phyloP scores from a whole-genome alignment of 2,888 invertebrate genomes.

The Ophion slaviceki region DNA sequence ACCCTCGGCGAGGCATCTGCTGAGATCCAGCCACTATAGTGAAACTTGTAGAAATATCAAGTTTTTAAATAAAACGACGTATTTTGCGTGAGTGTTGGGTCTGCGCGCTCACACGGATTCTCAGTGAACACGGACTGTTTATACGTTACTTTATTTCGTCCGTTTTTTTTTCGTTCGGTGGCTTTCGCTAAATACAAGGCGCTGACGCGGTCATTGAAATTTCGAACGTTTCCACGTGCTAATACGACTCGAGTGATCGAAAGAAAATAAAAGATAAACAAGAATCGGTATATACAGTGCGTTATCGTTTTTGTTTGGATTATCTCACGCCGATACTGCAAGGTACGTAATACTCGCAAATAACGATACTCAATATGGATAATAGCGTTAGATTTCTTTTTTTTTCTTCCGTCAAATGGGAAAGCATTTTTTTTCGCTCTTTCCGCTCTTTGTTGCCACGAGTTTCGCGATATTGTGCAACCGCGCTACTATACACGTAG shows the following conservation, averaged over 20 bases:
- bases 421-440: slow-evolving; percentile 1
- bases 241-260: slow-evolving; percentile 44
- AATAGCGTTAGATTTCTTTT: too few species aligned
- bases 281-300: slow-evolving; percentile 36
- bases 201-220: background rate
- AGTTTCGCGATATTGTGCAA: slow-evolving; percentile 58
- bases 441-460: slow-evolving; percentile 8
- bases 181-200: background rate
- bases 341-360: slow-evolving; percentile 13
- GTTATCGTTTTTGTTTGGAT: slow-evolving; percentile 55
- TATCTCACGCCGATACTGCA: slow-evolving; percentile 41
- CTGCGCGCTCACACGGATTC: background rate
- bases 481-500: background rate
- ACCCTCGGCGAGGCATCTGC: slow-evolving; percentile 23
- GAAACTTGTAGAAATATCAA: slow-evolving; percentile 16
- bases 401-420: background rate
- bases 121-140: slow-evolving; percentile 27
- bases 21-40: slow-evolving; percentile 19
- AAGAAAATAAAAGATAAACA: slow-evolving; percentile 16
- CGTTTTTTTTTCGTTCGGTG: background rate
- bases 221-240: slow-evolving; percentile 5
- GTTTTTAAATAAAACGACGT: slow-evolving; percentile 9
- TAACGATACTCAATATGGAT: background rate
- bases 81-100: too few species aligned
- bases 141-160: background rate